phyloP scores from a whole-genome alignment of 2,888 invertebrate species.

The Drosophila hamatofila region DNA sequence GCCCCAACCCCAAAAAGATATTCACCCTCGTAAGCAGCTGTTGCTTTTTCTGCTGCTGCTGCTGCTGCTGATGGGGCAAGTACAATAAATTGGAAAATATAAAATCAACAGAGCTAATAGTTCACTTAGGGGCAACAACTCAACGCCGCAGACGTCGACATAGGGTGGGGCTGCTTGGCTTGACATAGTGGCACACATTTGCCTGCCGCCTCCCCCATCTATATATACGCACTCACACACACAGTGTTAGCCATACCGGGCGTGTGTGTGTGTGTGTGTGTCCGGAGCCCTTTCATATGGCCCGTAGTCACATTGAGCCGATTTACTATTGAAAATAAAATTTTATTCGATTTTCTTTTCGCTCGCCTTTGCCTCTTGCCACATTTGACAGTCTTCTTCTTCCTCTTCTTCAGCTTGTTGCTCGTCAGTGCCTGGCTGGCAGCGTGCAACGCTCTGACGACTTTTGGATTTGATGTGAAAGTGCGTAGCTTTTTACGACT shows the following conservation, averaged over 20 bases:
- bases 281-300: constrained; percentile 43
- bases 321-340: constrained; percentile 82
- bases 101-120: constrained; percentile 80
- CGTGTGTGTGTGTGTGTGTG: not conserved
- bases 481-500: constrained; percentile 71
- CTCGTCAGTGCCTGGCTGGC: constrained; percentile 7
- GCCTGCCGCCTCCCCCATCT: constrained; percentile 7
- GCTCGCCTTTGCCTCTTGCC: constrained; percentile 25
- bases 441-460: constrained; percentile 71
- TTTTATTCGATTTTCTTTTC: constrained; percentile 74
- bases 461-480: constrained; percentile 65
- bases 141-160: constrained; percentile 11
- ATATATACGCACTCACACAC: constrained; percentile 8
- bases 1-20: not conserved
- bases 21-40: constrained; percentile 45
- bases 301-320: constrained; percentile 70
- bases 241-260: too few relatives aligned
- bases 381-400: constrained; percentile 45
- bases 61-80: constrained; percentile 29
- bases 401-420: constrained; percentile 1
- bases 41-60: constrained; percentile 25
- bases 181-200: constrained; percentile 79
- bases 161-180: constrained; percentile 38
- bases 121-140: constrained; percentile 72
- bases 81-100: constrained; percentile 80